Evolutionary conservation across 1,140 invertebrate species (phyloP), one percentile per base, ranked within the genome.

Genomic region (Caenorhabditis tropicalis): DNA sequence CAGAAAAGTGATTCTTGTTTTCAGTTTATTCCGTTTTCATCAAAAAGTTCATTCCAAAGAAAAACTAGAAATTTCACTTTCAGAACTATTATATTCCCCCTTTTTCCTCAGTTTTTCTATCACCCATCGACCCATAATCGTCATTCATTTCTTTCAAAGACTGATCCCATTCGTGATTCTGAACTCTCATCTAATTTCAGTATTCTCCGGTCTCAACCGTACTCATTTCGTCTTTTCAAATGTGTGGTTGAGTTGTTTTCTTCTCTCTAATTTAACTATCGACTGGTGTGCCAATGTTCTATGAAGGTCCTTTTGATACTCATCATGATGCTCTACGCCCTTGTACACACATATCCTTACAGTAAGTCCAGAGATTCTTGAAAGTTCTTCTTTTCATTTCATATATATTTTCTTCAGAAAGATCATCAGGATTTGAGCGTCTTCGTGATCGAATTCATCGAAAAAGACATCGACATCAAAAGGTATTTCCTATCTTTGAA

Each of bases 401-500:
- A 29, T 27, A 56, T 3, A 24, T 5, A 39, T 12, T 46, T 6
- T 7, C 24, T 74, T 3, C 65, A 74, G 65, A 74, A 74, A 5
- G 65, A 74, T 74, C 65, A 74, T 74, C 65, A 10, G 65, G 65
- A 74, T 74, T 74, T 36, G 65, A 74, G 65, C 65, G 65, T 29
- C 65, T 74, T 74, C 65, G 65, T 74, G 65, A 74, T 74, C 65
- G 65, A 10, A 39, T 74, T 74, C 65, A 74, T 43, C 65, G 65
- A 21, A 74, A 74, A n/a, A 74, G 65, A 24, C 65, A 74, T 74
- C 65, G 65, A 43, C 65, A 74, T 43, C 65, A 74, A n/a, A 74
- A 74, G 36, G 65, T 74, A 74, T 65, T 24, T 0, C 12, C 21
- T 33, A 7, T 56, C 10, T 9, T 24, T 6, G n/a, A 51, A n/a